Percentiles rank a stretch among this genome's conserved stretches.
Conservation (phyloP, 2,797 vertebrate genomes). For the Anguilla pacifica region DNA sequence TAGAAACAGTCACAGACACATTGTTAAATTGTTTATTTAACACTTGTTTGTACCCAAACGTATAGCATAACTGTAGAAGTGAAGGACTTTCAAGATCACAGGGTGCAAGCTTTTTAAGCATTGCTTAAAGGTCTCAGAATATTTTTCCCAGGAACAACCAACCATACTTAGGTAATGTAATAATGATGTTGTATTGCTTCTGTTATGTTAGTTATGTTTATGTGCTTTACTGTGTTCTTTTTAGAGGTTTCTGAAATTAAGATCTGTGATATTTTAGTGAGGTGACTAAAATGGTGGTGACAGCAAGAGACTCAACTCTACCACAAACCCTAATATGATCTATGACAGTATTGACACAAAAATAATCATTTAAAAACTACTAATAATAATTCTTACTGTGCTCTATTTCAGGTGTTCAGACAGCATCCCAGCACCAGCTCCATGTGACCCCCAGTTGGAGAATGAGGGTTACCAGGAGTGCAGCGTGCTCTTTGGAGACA, state of each 20-base stretch:
- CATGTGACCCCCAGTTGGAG: constrained; percentile 57
- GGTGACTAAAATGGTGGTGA: neutral
- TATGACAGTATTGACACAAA: neutral
- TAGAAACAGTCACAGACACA: neutral
- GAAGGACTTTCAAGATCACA: too few relatives aligned
- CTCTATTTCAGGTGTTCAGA: constrained; percentile 57
- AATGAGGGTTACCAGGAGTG: constrained; percentile 63
- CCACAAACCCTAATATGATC: neutral
- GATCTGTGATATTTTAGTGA: neutral
- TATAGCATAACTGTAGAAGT: neutral
- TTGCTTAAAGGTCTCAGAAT: neutral
- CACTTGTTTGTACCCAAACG: neutral
- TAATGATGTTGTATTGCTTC: neutral
- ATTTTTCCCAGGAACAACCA: neutral
- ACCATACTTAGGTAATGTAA: neutral
- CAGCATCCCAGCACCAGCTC: constrained; percentile 54
- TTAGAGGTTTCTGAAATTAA: too few relatives aligned
- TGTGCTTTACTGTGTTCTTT: neutral
- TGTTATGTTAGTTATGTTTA: neutral
- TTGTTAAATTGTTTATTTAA: neutral
- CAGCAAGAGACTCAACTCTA: neutral
- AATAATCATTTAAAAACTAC: neutral
- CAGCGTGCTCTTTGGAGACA: constrained; percentile 53
- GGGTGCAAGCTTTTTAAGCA: too few relatives aligned
- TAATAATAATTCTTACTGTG: neutral